Base-by-base conservation (phyloP, 2,797 vertebrate species). In the Muraenolepis orangiensis region DNA sequence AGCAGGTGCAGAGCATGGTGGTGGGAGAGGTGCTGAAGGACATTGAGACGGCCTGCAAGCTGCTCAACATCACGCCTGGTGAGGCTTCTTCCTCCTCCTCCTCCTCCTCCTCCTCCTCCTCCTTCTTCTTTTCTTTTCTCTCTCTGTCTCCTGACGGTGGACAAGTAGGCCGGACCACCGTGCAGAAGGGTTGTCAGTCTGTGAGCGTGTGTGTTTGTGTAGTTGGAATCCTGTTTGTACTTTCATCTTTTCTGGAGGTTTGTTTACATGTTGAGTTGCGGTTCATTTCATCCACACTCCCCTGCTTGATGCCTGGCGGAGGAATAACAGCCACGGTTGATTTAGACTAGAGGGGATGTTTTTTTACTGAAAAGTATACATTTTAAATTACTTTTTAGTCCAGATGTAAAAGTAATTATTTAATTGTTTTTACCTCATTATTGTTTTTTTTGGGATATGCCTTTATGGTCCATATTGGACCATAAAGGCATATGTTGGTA, bases 1-100 rank as follows among this genome's bases (percentile, higher is more conserved):
- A 99, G 89, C 96, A 99, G 92, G 96, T 99, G 84, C 97, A 99
- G 90, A 97, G 95, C 89, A 95, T 99, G 95, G 98, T 99, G 84
- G 95, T 99, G 79, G 96, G 96, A 0, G 98, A 99, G 77, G 98
- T 99, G 81, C 94, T 99, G 75, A 99, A 98, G 92, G 98, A 99
- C 91, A 97, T 99, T 8, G 97, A 98, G 90, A 99, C 96, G 0
- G 97, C 97, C 78, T 99, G 97, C 90, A 99, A 98, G 86, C 94
- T 99, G 75, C 96, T 99, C 79, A 98, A 98, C 84, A 99, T 99
- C 87, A 91, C 95, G 0, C 93, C 98, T 88, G 97, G 98, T 99
- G 89, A 81, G 94, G 30, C 6, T 4, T 20, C 64, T 2, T 61
- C 36, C 64, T 28, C 5, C 8, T 31, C 23, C 14, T n/a, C 30